Percentiles rank a stretch among this genome's conserved stretches.
Evolutionary conservation across 1,140 invertebrate genomes (phyloP).

Genomic region (Andrena cerasifolii): DNA sequence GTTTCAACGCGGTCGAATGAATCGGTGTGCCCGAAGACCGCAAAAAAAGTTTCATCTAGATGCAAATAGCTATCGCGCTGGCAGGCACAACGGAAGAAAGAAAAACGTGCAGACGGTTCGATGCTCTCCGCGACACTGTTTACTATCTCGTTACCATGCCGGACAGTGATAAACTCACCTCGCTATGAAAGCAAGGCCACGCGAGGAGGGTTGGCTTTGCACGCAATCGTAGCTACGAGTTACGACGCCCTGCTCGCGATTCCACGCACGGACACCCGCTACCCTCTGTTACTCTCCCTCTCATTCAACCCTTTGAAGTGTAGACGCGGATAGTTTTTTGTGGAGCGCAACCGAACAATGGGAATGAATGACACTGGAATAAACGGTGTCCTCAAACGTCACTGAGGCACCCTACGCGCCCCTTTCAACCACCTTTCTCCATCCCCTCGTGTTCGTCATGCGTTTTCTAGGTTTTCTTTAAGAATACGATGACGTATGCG

Average conservation of each 20-base stretch:
- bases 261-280: slow-evolving; percentile 55
- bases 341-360: slow-evolving; percentile 32
- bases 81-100: background rate
- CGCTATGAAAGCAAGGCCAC: slow-evolving; percentile 50
- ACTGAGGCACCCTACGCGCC: background rate
- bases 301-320: slow-evolving; percentile 56
- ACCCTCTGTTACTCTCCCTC: slow-evolving; percentile 31
- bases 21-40: background rate
- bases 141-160: slow-evolving; percentile 57
- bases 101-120: slow-evolving; percentile 14
- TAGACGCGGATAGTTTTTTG: slow-evolving; percentile 47
- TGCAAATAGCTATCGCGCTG: slow-evolving; percentile 18
- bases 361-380: slow-evolving; percentile 40
- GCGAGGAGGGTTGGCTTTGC: slow-evolving; percentile 37
- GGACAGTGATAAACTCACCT: slow-evolving; percentile 62
- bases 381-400: slow-evolving; percentile 29
- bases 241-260: slow-evolving; percentile 42
- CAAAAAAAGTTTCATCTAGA: slow-evolving; percentile 31
- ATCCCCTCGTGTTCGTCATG: background rate
- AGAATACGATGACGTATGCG: no score
- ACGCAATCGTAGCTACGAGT: slow-evolving; percentile 57
- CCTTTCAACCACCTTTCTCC: slow-evolving; percentile 18
- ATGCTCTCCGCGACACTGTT: slow-evolving; percentile 49
- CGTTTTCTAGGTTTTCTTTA: no score
- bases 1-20: background rate